Base-by-base conservation (phyloP, 2,888 invertebrate genomes). In the Polyploca ridens region DNA sequence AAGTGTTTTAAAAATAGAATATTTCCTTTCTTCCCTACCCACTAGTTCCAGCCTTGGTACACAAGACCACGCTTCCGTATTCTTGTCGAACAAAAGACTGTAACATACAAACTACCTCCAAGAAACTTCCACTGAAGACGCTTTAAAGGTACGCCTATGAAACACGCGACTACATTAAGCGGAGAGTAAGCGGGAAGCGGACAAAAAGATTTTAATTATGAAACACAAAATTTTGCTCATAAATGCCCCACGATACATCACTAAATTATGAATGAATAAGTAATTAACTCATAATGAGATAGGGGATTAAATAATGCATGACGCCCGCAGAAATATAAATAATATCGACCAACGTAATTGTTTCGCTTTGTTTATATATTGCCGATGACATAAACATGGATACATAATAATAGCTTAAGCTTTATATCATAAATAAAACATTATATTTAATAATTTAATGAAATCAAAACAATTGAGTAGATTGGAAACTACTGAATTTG, bases 61-160 rank as follows among this genome's bases (percentile, higher is more conserved):
- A 63, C 68, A 64, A 64, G 72, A 63, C 65, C 54, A 54, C 54
- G 54, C 54, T 54, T n/a, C 54, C 54, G 83, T 79, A 84, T 85
- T 86, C 88, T 87, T 84, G 69, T 67, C 75, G 75, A 84, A 89
- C 88, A 89, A 89, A 88, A 86, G 88, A 77, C 83, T 79, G 68
- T 73, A 69, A 82, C 81, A 73, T 78, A 81, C 79, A 82, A 79
- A 79, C 81, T 78, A 76, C 75, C 64, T 67, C 69, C 54, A 54
- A 57, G 69, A 68, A 69, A 78, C 77, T 78, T 78, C 74, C 67
- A 67, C 70, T 71, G 74, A 74, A 79, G 77, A 76, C 71, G 75
- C 72, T 74, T 76, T 75, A 75, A 74, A 74, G 63, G 68, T 74
- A 66, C 68, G 74, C 83, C 84, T 76, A 74, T 73, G 70, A 79